Percentiles rank a stretch among this genome's conserved stretches.
Evolutionary conservation across 2,113 vertebrate species (phyloP).

Genomic region (Leucopsar rothschildi): DNA sequence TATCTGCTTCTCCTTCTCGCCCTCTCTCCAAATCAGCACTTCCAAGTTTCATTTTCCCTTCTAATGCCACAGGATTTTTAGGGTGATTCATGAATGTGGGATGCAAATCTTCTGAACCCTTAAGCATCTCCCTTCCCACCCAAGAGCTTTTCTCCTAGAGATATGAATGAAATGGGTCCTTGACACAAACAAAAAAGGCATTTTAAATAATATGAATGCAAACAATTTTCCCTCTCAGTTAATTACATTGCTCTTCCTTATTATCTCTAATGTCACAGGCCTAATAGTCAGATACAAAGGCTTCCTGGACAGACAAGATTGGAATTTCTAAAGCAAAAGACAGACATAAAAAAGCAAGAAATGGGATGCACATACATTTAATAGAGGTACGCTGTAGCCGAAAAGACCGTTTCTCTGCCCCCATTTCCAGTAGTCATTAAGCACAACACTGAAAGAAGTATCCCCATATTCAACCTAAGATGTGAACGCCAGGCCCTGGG

Average conservation of each 20-base stretch:
- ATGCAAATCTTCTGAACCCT: neutral
- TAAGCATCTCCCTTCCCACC: neutral
- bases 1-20: neutral
- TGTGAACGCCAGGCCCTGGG: neutral
- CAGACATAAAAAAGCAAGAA: neutral
- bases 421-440: neutral
- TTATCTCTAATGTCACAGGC: constrained; percentile 3
- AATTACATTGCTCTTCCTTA: neutral
- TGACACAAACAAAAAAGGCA: neutral
- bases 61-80: neutral
- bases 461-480: neutral
- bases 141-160: constrained; percentile 11
- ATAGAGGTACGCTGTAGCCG: neutral
- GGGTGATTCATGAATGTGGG: neutral
- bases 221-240: neutral
- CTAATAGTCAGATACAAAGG: neutral
- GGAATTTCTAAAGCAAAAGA: neutral
- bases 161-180: constrained; percentile 17
- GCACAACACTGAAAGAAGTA: neutral
- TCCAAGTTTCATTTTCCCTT: neutral
- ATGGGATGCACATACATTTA: neutral
- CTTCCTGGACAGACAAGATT: neutral
- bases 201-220: constrained; percentile 21
- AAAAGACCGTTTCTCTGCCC: neutral
- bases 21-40: neutral